These are phyloP conservation scores for Pollenia amentaria DNA, from an alignment of 2,888 invertebrate species.

Conservation along the genomic window DNA sequence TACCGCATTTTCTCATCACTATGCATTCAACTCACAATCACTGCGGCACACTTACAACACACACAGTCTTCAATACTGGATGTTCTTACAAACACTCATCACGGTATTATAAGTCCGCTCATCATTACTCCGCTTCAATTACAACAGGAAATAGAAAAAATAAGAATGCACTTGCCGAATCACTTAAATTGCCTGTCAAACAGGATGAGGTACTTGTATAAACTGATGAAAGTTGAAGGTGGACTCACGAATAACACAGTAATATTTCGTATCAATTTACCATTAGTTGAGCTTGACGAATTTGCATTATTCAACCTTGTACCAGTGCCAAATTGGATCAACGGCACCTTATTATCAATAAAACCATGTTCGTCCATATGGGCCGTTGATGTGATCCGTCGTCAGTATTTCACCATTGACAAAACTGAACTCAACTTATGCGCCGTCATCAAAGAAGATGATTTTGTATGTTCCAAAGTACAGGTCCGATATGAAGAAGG, in stretches of 20 bases:
- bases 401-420: neutral
- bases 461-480: too few relatives aligned
- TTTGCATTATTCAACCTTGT: neutral
- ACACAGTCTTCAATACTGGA: neutral
- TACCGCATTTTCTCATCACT: constrained; percentile 6
- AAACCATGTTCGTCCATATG: neutral
- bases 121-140: neutral
- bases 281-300: neutral
- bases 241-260: constrained; percentile 15
- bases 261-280: constrained; percentile 3
- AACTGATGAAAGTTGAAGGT: constrained; percentile 3
- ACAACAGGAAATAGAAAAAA: neutral
- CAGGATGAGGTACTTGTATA: constrained; percentile 1
- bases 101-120: constrained; percentile 4
- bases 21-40: constrained; percentile 33
- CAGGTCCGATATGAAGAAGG: too few relatives aligned
- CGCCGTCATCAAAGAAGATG: too few relatives aligned
- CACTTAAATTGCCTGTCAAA: constrained; percentile 5
- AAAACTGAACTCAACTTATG: neutral
- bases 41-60: neutral
- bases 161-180: neutral
- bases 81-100: constrained; percentile 5
- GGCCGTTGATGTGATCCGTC: neutral
- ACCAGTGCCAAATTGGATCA: constrained; percentile 9
- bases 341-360: neutral